Evolutionary conservation across 2,888 invertebrate genomes (phyloP), one percentile per base, ranked within the genome.

Genomic region (Noctua janthe): DNA sequence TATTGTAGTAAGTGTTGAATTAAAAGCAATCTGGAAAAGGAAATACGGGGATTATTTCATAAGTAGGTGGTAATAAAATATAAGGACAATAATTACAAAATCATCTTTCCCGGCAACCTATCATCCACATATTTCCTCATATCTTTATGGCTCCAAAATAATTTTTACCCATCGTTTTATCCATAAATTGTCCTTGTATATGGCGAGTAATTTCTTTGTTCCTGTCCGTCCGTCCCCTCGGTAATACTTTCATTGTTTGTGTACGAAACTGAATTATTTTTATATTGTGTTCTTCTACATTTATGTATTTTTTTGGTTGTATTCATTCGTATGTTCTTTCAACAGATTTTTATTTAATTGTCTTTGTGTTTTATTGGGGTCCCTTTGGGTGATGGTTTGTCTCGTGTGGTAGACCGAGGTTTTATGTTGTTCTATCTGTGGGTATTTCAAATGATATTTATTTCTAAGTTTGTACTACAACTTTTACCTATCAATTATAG

Each of bases 221-320:
- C 88, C 88, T 87, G 83, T 88, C 85, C 83, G 83, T 88, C 90
- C 90, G 83, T 87, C 90, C 90, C 90, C 91, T 87, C 84, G 87
- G 90, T 88, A 88, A 88, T 88, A 85, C 90, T 87, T 90, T 89
- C 91, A 92, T 92, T 92, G 91, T 92, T 91, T 91, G 92, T 88
- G 89, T 91, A 92, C 91, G 90, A 90, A 91, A 91, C 91, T 92
- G 91, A 94, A 93, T 93, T 93, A 93, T 92, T 90, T 91, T 89
- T 88, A 88, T 88, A 89, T 89, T 91, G 87, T 91, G 85, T 85
- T 84, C 80, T 88, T 83, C 82, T 88, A 87, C 47, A 69, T 75
- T 77, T 66, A 67, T 78, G 51, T 78, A 49, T 67, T 70, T 82
- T 83, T 83, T 88, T 78, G 76, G 56, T 71, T 75, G 59, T 74